Evolutionary conservation across 2,888 invertebrate genomes (phyloP).

Genomic region (Spialia ferax): DNA sequence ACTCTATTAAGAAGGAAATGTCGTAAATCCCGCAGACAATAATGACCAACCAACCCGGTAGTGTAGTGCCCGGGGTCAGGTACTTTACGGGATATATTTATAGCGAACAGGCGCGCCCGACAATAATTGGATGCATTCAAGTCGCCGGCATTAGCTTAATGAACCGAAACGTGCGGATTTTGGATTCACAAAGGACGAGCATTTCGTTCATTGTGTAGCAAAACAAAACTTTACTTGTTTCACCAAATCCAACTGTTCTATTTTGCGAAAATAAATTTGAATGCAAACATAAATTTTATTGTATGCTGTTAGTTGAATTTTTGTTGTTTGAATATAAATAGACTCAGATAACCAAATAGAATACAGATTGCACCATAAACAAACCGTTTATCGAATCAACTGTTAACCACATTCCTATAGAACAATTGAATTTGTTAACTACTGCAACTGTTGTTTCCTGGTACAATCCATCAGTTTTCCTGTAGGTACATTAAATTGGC

Average conservation of each 20-base stretch:
- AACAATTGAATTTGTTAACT: slow-evolving; percentile 23
- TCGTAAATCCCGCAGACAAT: slow-evolving; percentile 23
- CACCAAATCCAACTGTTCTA: neutral
- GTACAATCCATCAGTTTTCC: slow-evolving; percentile 22
- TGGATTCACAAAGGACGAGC: slow-evolving; percentile 27
- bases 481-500: slow-evolving; percentile 1
- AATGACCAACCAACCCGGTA: slow-evolving; percentile 26
- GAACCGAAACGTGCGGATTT: slow-evolving; percentile 51
- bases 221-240: slow-evolving; percentile 24
- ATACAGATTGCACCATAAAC: slow-evolving; percentile 20
- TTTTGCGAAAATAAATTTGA: slow-evolving; percentile 12
- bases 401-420: slow-evolving; percentile 19
- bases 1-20: slow-evolving; percentile 2
- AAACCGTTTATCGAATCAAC: slow-evolving; percentile 34
- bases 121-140: slow-evolving; percentile 42
- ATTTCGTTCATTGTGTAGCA: slow-evolving; percentile 20
- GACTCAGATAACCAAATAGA: slow-evolving; percentile 16
- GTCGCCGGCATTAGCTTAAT: slow-evolving; percentile 55
- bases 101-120: slow-evolving; percentile 16
- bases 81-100: slow-evolving; percentile 26
- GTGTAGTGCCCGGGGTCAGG: slow-evolving; percentile 22
- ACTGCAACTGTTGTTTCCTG: slow-evolving; percentile 32
- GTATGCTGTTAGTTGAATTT: neutral
- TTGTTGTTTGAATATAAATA: slow-evolving; percentile 22
- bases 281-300: slow-evolving; percentile 22